phyloP scores from a whole-genome alignment of 2,797 vertebrate genomes.

The Spizella passerina region DNA sequence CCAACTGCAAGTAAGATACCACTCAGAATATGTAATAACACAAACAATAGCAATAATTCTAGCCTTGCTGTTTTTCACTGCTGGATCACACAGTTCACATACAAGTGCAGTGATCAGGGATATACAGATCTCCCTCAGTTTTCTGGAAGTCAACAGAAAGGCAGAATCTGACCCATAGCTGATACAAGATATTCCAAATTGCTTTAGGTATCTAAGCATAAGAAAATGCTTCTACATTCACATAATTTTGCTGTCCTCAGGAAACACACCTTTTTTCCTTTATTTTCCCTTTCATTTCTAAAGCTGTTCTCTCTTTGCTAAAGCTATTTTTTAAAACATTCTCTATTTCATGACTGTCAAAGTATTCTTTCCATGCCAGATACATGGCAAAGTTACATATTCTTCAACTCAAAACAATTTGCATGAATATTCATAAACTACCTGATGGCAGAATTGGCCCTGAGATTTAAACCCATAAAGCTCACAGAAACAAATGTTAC shows the following conservation, averaged over 20 bases:
- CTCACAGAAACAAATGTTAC: constrained; percentile 33
- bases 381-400: constrained; percentile 30
- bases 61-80: background rate
- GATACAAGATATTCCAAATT: background rate
- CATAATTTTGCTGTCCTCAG: background rate
- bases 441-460: constrained; percentile 49
- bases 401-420: constrained; percentile 42
- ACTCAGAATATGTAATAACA: background rate
- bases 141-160: background rate
- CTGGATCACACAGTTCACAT: background rate
- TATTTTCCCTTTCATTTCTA: background rate
- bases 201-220: background rate
- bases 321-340: constrained; percentile 18
- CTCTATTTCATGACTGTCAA: constrained; percentile 39
- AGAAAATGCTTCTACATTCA: background rate
- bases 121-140: background rate
- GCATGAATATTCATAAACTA: constrained; percentile 48
- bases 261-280: background rate
- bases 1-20: background rate
- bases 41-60: background rate
- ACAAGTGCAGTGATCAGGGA: background rate
- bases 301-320: background rate
- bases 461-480: constrained; percentile 35
- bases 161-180: background rate
- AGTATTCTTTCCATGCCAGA: constrained; percentile 6